Evolutionary conservation across 2,113 vertebrate genomes (phyloP), one percentile per base, ranked within the genome.

Genomic region (Prochilodus magdalenae): DNA sequence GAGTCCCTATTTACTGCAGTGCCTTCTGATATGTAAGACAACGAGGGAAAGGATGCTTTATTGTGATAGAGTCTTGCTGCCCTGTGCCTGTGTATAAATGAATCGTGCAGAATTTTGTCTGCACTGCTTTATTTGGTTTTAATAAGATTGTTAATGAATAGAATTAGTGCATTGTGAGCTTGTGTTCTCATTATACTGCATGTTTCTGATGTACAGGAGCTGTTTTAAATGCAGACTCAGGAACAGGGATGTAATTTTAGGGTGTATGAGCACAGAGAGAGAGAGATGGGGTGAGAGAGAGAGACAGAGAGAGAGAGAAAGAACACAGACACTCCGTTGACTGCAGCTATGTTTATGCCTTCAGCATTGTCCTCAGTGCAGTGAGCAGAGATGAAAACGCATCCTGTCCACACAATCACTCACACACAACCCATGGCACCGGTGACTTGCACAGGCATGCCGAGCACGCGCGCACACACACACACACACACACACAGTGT

Each of bases 1-100:
- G 84, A 91, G 87, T 84, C 73, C 86, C 73, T 84, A 60, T 44
- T 73, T 86, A 73, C 75, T 73, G 77, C 79, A 55, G 76, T 26
- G 27, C 16, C 63, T 57, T 71, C 53, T 71, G 24, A 57, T 57
- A 15, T 67, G 76, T 65, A 33, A 22, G 59, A 44, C 40, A 36
- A 20, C 8, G 4, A 62, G 27, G 24, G 47, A 24, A 73, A 74
- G 62, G 69, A 72, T 20, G 33, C 47, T 33, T 26, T 3, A 36
- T 10, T 78, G 63, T 53, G 26, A 36, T 22, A 12, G 14, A 22
- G 15, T 29, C 16, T 26, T 20, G 11, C 13, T 22, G 44, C 12
- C 29, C 57, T 76, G 59, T 49, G 26, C 0, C 44, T 51, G 44
- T 33, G n/a, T 44, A 70, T 4, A 70, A 1, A n/a, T 11, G 0